Base-by-base conservation (phyloP, 2,797 vertebrate species). In the Ciconia nigra region DNA sequence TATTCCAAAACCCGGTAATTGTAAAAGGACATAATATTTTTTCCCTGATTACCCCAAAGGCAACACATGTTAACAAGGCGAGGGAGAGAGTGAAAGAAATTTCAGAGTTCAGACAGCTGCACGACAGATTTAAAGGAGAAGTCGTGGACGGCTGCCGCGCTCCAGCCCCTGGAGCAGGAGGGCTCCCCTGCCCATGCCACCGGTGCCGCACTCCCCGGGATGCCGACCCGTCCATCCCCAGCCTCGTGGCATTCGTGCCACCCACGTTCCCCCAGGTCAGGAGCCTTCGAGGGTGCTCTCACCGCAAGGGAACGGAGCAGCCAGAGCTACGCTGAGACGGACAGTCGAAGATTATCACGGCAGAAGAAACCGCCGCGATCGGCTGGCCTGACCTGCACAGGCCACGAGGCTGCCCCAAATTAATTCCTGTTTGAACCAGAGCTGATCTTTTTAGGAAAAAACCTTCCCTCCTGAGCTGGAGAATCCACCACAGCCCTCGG, bases 1-100 rank as follows among this genome's bases (percentile, higher is more conserved):
- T 99, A 99, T 99, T 99, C 99, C 98, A 99, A 98, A 99, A 98
- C 98, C 98, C 98, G 98, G 99, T 99, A 99, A 99, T 99, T 99
- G 99, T 99, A 98, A 99, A 99, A 99, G 99, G 99, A 99, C 98
- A 99, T 98, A 98, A 98, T 98, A 98, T 98, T 98, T 98, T 98
- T 99, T 98, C 99, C 98, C 98, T 99, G 98, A 99, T 99, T 99
- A 98, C 97, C 98, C 98, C 98, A 98, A 98, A 98, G 98, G 98
- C 98, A 98, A 98, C 98, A 98, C 98, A 98, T 98, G 98, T 98
- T 99, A 98, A 98, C 98, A 98, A 98, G 98, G 98, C 95, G 18
- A 98, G 96, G 95, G 97, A 98, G 98, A 95, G 97, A 97, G 97
- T 97, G 98, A 98, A 98, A 98, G 98, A 98, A 98, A 98, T 98